Evolutionary conservation across 2,888 invertebrate species (phyloP).

Genomic region (Punctoribates punctum): DNA sequence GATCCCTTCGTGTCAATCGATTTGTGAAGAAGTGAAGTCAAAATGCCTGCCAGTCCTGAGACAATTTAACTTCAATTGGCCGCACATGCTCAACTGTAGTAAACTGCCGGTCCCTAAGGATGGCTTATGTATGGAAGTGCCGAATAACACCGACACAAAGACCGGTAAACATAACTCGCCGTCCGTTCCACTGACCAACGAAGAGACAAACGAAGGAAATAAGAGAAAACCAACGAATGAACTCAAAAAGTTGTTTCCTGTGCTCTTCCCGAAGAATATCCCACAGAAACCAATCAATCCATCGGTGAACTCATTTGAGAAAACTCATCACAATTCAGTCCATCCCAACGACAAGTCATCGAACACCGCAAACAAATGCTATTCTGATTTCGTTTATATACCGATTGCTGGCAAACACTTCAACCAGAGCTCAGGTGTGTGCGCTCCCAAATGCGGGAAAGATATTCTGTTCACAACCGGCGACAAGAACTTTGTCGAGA

Average conservation of each 20-base stretch:
- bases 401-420: conserved; percentile 22
- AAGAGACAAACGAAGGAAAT: no score
- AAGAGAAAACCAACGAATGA: not conserved
- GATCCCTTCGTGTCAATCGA: conserved; percentile 77
- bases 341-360: not conserved
- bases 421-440: conserved; percentile 49
- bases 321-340: not conserved
- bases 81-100: conserved; percentile 70
- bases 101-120: conserved; percentile 66
- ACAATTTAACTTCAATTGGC: conserved; percentile 64
- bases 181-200: not conserved
- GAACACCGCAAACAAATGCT: conserved; percentile 18
- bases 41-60: conserved; percentile 69
- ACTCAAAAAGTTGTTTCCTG: no score
- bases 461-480: conserved; percentile 65
- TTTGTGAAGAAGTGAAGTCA: conserved; percentile 66
- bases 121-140: conserved; percentile 70
- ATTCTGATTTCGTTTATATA: conserved; percentile 23
- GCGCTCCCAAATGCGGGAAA: conserved; percentile 60
- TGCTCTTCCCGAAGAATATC: no score
- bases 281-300: not conserved
- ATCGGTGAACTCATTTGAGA: not conserved
- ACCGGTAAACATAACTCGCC: conserved; percentile 53
- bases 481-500: conserved; percentile 67
- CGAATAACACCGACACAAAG: conserved; percentile 53